Evolutionary conservation across 1,140 invertebrate genomes (phyloP).

Genomic region (Drosophila tropicalis): DNA sequence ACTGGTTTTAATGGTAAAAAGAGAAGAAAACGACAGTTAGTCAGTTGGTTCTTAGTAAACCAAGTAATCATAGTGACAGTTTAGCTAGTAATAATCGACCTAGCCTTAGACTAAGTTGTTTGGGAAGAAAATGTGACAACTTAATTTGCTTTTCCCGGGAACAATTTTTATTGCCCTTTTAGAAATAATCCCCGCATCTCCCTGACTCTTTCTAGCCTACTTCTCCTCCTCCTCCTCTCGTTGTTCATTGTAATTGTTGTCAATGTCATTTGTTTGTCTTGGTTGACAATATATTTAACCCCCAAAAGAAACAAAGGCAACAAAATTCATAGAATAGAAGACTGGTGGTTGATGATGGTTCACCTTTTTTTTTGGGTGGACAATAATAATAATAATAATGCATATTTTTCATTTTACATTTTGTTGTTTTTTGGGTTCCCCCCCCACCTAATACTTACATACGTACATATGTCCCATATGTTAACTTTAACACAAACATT

Average conservation of each 20-base stretch:
- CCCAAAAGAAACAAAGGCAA: slow-evolving; percentile 2
- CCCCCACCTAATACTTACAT: no score
- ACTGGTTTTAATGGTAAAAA: no score
- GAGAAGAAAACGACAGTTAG: no score
- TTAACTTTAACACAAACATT: slow-evolving; percentile 2
- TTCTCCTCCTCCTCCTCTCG: no score
- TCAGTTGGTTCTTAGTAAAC: no score
- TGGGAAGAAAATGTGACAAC: slow-evolving; percentile 21
- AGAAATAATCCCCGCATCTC: slow-evolving; percentile 56
- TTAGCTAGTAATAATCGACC: no score
- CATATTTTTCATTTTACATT: slow-evolving; percentile 3
- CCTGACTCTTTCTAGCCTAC: neutral
- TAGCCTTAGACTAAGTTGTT: no score
- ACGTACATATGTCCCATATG: neutral
- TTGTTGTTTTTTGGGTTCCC: neutral
- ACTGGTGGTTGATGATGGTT: slow-evolving; percentile 1
- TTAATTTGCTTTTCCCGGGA: slow-evolving; percentile 61
- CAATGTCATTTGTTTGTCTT: slow-evolving; percentile 45
- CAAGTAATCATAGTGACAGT: no score
- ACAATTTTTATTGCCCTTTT: slow-evolving; percentile 74
- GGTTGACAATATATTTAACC: slow-evolving; percentile 41
- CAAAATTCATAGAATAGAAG: neutral
- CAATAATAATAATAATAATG: neutral
- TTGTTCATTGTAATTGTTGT: slow-evolving; percentile 50
- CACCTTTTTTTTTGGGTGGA: neutral